Percentiles rank a stretch among this genome's conserved stretches.
Conservation (phyloP, 2,888 invertebrate genomes). For the Metacarcinus magister region DNA sequence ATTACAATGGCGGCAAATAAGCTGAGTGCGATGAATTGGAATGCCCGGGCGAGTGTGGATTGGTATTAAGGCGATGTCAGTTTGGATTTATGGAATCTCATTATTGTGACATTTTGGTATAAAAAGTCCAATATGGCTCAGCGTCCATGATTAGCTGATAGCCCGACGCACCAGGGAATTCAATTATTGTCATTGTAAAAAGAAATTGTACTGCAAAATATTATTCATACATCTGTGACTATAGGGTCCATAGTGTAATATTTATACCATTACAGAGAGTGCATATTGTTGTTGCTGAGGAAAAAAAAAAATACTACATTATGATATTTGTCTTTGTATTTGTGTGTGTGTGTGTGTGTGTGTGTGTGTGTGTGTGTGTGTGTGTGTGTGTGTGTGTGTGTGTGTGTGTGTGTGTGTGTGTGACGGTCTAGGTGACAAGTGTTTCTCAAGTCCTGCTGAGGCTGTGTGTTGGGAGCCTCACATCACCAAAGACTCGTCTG, state of each 20-base stretch:
- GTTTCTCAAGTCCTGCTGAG: too few species aligned
- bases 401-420: not conserved
- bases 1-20: not conserved
- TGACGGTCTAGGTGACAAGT: too few species aligned
- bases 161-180: not conserved
- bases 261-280: not conserved
- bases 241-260: not conserved
- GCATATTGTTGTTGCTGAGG: not conserved
- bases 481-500: too few species aligned
- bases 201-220: not conserved
- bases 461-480: too few species aligned
- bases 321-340: not conserved
- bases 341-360: not conserved
- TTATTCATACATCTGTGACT: not conserved
- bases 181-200: not conserved
- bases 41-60: not conserved
- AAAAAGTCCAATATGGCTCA: not conserved
- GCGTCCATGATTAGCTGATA: not conserved
- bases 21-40: not conserved
- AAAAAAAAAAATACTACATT: not conserved
- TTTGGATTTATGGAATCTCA: not conserved
- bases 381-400: too few species aligned
- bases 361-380: too few species aligned
- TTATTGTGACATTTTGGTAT: not conserved
- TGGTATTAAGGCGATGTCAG: not conserved